phyloP scores from a whole-genome alignment of 2,888 invertebrate genomes.

The Rhodophaea formosa region DNA sequence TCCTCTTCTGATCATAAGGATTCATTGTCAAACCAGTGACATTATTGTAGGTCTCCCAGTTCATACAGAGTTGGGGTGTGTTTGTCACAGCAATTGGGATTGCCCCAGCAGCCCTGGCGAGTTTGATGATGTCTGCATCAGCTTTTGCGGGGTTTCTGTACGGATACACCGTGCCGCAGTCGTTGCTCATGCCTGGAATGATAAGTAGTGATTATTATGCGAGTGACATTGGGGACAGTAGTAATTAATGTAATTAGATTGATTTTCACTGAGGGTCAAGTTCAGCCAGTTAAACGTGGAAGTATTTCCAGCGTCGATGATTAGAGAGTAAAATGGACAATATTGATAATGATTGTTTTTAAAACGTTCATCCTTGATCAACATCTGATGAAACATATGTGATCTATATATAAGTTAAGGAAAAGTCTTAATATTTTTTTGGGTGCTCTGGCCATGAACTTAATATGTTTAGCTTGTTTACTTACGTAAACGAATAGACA shows the following conservation, averaged over 20 bases:
- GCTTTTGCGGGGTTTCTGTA: conserved; percentile 83
- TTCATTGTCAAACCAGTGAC: conserved; percentile 93
- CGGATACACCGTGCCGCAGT: conserved; percentile 84
- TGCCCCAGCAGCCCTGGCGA: conserved; percentile 88
- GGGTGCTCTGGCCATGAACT: too few species aligned
- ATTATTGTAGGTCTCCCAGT: conserved; percentile 94
- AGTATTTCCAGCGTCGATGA: too few species aligned
- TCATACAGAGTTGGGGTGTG: conserved; percentile 94
- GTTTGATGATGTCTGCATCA: conserved; percentile 87
- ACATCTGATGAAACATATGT: too few species aligned
- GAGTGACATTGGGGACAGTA: neutral
- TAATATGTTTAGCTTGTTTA: too few species aligned
- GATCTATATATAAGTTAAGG: too few species aligned
- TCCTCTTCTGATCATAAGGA: conserved; percentile 91
- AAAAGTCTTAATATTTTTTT: too few species aligned
- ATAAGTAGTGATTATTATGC: conserved; percentile 2
- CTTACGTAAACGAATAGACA: too few species aligned
- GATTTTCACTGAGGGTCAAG: neutral
- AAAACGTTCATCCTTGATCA: too few species aligned
- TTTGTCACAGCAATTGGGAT: conserved; percentile 94
- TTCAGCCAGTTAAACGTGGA: neutral
- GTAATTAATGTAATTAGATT: neutral
- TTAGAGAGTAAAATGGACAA: too few species aligned
- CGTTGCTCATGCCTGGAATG: conserved; percentile 85
- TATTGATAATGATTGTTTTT: too few species aligned